Evolutionary conservation across 2,888 invertebrate genomes (phyloP).

Genomic region (Leucophora obtusa): DNA sequence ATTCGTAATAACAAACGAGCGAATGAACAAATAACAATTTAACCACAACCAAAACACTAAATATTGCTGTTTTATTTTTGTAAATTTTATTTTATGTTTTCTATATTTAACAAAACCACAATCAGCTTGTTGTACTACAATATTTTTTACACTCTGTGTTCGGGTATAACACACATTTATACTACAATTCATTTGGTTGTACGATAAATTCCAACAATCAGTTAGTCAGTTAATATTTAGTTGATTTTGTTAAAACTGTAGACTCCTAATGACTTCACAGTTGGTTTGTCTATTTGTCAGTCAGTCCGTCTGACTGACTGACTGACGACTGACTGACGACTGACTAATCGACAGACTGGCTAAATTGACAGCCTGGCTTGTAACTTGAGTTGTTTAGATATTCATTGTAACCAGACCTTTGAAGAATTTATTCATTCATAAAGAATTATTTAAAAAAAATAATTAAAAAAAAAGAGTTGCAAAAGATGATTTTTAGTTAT

Average conservation of each 20-base stretch:
- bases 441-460: too few species aligned
- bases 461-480: too few species aligned
- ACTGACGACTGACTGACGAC: background rate
- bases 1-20: slow-evolving; percentile 3
- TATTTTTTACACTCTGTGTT: slow-evolving; percentile 4
- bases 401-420: background rate
- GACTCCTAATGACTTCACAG: slow-evolving; percentile 30
- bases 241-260: slow-evolving; percentile 31
- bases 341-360: background rate
- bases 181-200: background rate
- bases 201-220: slow-evolving; percentile 3
- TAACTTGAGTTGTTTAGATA: background rate
- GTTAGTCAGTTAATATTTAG: slow-evolving; percentile 35
- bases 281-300: background rate
- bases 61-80: slow-evolving; percentile 35
- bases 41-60: slow-evolving; percentile 56
- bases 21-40: slow-evolving; percentile 28
- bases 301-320: background rate
- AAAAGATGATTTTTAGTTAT: too few species aligned
- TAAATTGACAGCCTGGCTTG: slow-evolving; percentile 24
- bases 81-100: too few species aligned
- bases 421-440: background rate
- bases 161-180: background rate
- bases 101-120: slow-evolving; percentile 36
- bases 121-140: slow-evolving; percentile 17